These are phyloP conservation scores for Cnemophilus loriae DNA, from an alignment of 2,113 vertebrate genomes.

Conservation along the genomic window DNA sequence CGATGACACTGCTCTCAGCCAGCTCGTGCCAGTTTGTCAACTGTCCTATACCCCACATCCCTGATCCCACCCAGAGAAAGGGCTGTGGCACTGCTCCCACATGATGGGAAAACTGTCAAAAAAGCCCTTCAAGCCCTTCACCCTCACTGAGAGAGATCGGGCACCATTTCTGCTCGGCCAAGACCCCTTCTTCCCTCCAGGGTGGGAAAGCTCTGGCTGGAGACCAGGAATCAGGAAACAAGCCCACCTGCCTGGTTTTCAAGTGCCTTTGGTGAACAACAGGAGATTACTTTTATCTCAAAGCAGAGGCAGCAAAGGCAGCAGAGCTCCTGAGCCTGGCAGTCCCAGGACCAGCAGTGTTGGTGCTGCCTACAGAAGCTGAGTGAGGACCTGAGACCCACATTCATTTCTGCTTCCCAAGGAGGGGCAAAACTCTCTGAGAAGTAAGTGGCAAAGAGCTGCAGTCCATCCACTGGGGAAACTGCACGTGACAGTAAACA, in stretches of 20 bases:
- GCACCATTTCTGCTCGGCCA: neutral
- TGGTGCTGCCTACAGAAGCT: neutral
- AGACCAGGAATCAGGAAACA: neutral
- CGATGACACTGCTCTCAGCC: neutral
- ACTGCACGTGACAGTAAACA: neutral
- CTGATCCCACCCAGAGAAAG: neutral
- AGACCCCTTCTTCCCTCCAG: neutral
- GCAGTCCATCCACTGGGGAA: neutral
- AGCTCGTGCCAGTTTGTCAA: neutral
- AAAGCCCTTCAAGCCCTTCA: neutral
- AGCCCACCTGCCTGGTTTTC: neutral
- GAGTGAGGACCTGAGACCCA: neutral
- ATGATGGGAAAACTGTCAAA: neutral
- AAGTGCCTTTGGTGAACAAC: neutral
- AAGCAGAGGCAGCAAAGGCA: neutral
- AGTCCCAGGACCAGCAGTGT: neutral
- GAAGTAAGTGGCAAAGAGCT: neutral
- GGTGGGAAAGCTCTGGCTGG: neutral
- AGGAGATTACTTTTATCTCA: neutral
- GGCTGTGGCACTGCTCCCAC: neutral
- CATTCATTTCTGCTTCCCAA: neutral
- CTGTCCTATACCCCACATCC: neutral
- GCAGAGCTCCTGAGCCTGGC: neutral
- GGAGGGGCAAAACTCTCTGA: neutral
- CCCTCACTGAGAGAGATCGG: accelerated